A percentile compares a stretch with the other conserved stretches of the same genome.
These are phyloP conservation scores for Bostrychus sinensis DNA, from an alignment of 2,113 vertebrate species.

Conservation along the genomic window DNA sequence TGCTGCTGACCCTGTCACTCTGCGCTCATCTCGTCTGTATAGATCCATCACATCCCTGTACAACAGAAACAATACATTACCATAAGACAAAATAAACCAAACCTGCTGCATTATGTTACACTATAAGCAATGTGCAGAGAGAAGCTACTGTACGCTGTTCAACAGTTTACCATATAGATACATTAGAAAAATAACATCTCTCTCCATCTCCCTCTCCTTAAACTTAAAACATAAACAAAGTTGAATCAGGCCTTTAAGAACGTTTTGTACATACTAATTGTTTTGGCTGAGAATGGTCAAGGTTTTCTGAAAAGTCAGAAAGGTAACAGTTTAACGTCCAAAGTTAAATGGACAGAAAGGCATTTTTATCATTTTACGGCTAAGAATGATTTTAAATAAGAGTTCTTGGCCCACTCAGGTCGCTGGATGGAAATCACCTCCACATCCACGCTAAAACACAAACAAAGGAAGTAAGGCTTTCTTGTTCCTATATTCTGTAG, in stretches of 20 bases:
- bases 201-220: constrained; percentile 39
- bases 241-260: constrained; percentile 24
- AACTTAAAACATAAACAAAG: constrained; percentile 48
- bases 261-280: constrained; percentile 22
- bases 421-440: constrained; percentile 55
- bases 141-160: constrained; percentile 29
- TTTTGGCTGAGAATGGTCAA: constrained; percentile 24
- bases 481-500: constrained; percentile 60
- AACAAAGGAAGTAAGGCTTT: constrained; percentile 44
- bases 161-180: constrained; percentile 49
- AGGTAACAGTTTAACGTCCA: constrained; percentile 64
- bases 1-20: constrained; percentile 23
- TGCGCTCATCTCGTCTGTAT: constrained; percentile 16
- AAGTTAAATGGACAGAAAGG: constrained; percentile 48
- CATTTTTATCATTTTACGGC: constrained; percentile 35
- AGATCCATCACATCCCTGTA: constrained; percentile 32
- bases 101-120: constrained; percentile 39
- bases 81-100: constrained; percentile 58
- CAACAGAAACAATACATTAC: constrained; percentile 29
- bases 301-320: constrained; percentile 25
- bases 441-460: constrained; percentile 32
- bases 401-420: constrained; percentile 66
- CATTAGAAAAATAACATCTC: constrained; percentile 68
- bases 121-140: constrained; percentile 39
- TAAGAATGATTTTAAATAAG: constrained; percentile 65